A percentile compares a stretch with the other conserved stretches of the same genome.
phyloP scores from a whole-genome alignment of 2,113 vertebrate species.

The Xiphias gladius region DNA sequence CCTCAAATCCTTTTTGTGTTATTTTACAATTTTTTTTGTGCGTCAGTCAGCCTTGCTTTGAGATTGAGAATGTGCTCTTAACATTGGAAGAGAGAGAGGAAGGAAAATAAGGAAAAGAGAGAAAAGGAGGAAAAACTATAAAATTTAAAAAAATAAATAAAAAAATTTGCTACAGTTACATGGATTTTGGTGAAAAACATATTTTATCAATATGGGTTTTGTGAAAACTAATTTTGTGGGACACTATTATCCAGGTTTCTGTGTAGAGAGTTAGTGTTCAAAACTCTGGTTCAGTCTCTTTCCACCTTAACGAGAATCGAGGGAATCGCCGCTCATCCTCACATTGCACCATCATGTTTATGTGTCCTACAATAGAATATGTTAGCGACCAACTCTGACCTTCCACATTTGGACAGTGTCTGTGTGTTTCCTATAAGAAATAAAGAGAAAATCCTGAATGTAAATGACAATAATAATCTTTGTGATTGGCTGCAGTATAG shows the following conservation, averaged over 20 bases:
- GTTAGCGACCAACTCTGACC: background rate
- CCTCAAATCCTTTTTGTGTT: background rate
- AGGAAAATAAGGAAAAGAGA: slow-evolving; percentile 3
- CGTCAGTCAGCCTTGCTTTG: background rate
- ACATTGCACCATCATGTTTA: background rate
- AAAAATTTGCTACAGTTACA: background rate
- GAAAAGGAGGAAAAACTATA: background rate
- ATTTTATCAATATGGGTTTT: slow-evolving; percentile 2
- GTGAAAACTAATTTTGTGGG: background rate
- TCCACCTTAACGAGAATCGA: slow-evolving; percentile 3
- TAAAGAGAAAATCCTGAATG: slow-evolving; percentile 11
- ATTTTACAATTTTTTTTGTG: background rate
- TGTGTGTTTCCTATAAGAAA: background rate
- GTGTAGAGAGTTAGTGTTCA: background rate
- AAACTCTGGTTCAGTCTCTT: background rate
- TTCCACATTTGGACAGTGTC: background rate
- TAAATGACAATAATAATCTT: background rate
- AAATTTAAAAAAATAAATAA: too few relatives aligned
- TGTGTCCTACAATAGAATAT: background rate
- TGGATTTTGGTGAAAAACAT: background rate
- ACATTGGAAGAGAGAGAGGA: background rate
- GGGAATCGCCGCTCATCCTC: background rate
- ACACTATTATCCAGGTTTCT: slow-evolving; percentile 14
- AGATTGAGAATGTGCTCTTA: background rate
- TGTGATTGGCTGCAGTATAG: slow-evolving; percentile 24